Evolutionary conservation across 92 coral and sea anemone species (phyloP).

Genomic region (Phenganax marumi): DNA sequence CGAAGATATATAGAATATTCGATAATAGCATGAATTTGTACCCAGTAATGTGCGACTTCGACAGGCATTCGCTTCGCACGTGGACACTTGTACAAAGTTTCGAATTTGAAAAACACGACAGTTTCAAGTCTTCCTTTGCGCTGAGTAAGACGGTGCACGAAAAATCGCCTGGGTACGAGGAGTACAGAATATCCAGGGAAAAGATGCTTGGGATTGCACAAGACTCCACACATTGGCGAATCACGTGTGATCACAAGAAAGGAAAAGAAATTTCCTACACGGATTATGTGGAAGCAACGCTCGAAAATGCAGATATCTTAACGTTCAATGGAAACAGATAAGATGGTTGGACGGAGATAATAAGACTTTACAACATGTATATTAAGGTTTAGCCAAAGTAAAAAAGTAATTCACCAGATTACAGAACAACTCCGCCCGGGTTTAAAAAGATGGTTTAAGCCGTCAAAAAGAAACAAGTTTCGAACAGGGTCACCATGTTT

Average conservation of each 20-base stretch:
- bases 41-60: conserved; percentile 10
- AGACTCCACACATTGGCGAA: conserved; percentile 35
- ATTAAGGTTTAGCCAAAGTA: too few species aligned
- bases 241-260: conserved; percentile 34
- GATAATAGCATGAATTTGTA: neutral
- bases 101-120: neutral
- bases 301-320: conserved; percentile 19
- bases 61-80: neutral
- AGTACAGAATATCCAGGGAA: conserved; percentile 32
- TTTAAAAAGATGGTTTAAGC: too few species aligned
- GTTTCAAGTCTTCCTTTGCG: conserved; percentile 1
- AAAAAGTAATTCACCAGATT: too few species aligned
- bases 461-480: too few species aligned
- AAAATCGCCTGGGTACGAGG: neutral
- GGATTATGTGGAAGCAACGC: conserved; percentile 41
- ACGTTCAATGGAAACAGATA: conserved; percentile 16
- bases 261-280: conserved; percentile 17
- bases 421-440: too few species aligned
- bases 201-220: conserved; percentile 33
- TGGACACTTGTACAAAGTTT: conserved; percentile 19
- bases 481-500: too few species aligned
- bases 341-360: neutral
- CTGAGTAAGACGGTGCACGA: neutral
- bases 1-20: neutral
- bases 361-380: neutral